These are phyloP conservation scores for Aleiodes alternator DNA, from an alignment of 2,888 invertebrate species.

Conservation along the genomic window DNA sequence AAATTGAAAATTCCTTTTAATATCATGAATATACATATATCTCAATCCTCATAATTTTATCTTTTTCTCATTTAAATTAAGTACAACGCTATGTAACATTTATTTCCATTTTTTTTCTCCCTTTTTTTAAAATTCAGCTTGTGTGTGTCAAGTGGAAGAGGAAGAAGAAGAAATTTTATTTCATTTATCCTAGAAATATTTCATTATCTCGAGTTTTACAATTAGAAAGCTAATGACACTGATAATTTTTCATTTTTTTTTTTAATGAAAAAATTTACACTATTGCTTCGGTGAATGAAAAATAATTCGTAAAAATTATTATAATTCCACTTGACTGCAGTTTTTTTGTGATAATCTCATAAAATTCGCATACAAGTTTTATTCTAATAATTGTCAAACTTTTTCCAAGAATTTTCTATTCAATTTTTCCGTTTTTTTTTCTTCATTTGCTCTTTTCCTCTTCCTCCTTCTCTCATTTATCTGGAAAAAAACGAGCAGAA, in stretches of 20 bases:
- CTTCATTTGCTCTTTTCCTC: conserved; percentile 53
- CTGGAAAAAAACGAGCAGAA: conserved; percentile 41
- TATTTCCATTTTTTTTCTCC: conserved; percentile 49
- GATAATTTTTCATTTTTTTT: no score
- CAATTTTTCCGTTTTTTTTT: conserved; percentile 25
- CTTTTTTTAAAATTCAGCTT: background rate
- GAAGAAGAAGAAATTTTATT: background rate
- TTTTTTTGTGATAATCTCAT: background rate
- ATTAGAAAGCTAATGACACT: no score
- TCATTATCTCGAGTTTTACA: no score
- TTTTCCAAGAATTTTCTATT: conserved; percentile 51
- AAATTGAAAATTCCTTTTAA: conserved; percentile 61
- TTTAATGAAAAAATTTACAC: no score
- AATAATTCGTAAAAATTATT: no score
- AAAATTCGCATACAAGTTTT: background rate
- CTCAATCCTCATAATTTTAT: conserved; percentile 34
- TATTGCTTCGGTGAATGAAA: no score
- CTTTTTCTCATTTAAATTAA: conserved; percentile 63
- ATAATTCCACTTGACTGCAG: conserved; percentile 46
- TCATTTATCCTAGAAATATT: background rate
- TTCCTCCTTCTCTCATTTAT: conserved; percentile 58
- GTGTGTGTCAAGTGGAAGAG: conserved; percentile 39
- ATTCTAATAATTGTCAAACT: conserved; percentile 71
- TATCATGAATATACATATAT: conserved; percentile 45
- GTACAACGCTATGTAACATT: conserved; percentile 68